Base-by-base conservation (phyloP, 2,797 vertebrate species). In the Cichlasoma orientale region DNA sequence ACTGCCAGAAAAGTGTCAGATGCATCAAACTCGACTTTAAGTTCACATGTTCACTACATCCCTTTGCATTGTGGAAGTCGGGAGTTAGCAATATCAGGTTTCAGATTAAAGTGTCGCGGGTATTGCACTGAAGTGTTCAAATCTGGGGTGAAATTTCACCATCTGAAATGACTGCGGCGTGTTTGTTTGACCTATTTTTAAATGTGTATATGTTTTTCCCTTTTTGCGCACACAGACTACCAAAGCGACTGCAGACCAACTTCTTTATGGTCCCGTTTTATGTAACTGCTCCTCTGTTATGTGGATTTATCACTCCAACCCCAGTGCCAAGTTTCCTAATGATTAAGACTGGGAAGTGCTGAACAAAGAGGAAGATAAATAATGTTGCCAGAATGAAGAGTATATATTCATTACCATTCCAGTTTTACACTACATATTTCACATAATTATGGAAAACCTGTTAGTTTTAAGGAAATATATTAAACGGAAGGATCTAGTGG, bases 391-490 rank as follows among this genome's bases (percentile, higher is more conserved):
- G 25, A 50, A 50, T n/a, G 3, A 36, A 58, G 10, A 52, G n/a
- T 25, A 68, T 38, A 23, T 38, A 7, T 41, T 73, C 31, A 78
- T 79, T 41, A 59, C 23, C 31, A 25, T 71, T 76, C 58, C 36
- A 57, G 14, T 70, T 86, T 82, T 56, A 82, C 63, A 36, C n/a
- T 36, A 25, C 33, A 36, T 52, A 25, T 83, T 85, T 83, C 59
- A 31, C n/a, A 56, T 77, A 58, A 53, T 58, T 69, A 58, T 41
- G 56, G 25, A 50, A 74, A 72, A 29, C 21, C 54, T 61, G 57
- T 80, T 78, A 75, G 52, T 80, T 78, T 52, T 21, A 58, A 78
- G 41, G 53, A 83, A 78, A 78, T 80, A 76, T 52, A 79, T 89
- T 66, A 84, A 87, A 63, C 53, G 50, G 56, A 82, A 44, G 9